Base-by-base conservation (phyloP, 2,113 vertebrate species). In the Thoracochromis brauschi region DNA sequence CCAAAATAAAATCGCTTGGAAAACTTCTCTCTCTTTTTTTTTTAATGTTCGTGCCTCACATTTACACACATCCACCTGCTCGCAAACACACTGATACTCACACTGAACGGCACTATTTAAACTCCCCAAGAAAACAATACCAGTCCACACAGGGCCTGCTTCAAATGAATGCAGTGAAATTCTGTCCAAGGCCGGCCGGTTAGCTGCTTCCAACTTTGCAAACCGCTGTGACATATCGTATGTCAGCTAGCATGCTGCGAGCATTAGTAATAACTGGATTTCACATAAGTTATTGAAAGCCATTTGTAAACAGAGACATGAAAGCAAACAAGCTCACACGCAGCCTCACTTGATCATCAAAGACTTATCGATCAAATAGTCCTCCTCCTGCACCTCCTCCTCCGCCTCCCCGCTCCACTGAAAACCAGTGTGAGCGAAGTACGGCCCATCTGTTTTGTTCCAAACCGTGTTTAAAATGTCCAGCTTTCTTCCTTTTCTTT, bases 271-370 rank as follows among this genome's bases (percentile, higher is more conserved):
- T 87, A 92, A 91, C 93, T 92, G 75, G 85, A 88, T 93, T 94
- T 91, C 92, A 93, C 94, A 13, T 91, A 89, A 92, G 85, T 93
- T 95, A 94, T 92, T 94, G 95, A 94, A 89, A 95, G 88, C 92
- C 94, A 94, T 95, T 96, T 95, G 94, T 96, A 95, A 95, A 95
- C 94, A 94, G 91, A 95, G 93, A 95, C 95, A 96, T 95, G 94
- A 95, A 95, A 95, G 94, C 89, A 93, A 93, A 94, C 88, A 90
- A 88, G 90, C 94, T 93, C 60, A 87, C 93, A 92, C 82, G 79
- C 93, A 94, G 91, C 80, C 86, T 90, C 88, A 94, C 93, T 94
- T 91, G 87, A 95, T 96, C 95, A 95, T 96, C 95, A 96, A 96
- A 95, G 95, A 58, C 88, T 91, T 90, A 95, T 95, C 93, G 94